A percentile compares a stretch with the other conserved stretches of the same genome.
Conservation (phyloP, 2,888 invertebrate genomes). For the Pterostichus madidus region DNA sequence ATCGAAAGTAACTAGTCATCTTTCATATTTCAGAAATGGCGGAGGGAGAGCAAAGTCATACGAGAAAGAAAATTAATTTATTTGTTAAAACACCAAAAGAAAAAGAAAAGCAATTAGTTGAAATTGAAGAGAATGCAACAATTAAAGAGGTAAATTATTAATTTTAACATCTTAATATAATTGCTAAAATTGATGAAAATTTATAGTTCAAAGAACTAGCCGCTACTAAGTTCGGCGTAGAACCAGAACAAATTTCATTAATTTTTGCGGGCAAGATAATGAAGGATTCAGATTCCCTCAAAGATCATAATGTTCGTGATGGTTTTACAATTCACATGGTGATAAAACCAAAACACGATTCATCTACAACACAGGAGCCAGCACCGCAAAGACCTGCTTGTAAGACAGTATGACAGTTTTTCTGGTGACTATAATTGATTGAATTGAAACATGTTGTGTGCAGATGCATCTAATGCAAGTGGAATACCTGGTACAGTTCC, state of each 20-base stretch:
- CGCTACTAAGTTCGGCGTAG: conserved; percentile 90
- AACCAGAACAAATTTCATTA: conserved; percentile 93
- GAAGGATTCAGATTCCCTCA: conserved; percentile 94
- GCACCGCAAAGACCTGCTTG: conserved; percentile 82
- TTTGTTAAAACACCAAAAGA: conserved; percentile 97
- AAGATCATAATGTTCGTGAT: conserved; percentile 94
- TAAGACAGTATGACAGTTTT: conserved; percentile 71
- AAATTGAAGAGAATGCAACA: conserved; percentile 90
- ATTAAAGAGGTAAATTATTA: conserved; percentile 90
- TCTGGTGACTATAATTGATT: background rate
- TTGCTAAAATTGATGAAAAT: background rate
- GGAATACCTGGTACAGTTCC: conserved; percentile 27
- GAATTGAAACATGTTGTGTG: background rate
- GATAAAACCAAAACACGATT: conserved; percentile 86
- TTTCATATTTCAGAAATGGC: conserved; percentile 57
- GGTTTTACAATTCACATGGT: conserved; percentile 97
- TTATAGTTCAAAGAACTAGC: conserved; percentile 92
- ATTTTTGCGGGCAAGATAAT: conserved; percentile 99
- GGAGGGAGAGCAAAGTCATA: conserved; percentile 67
- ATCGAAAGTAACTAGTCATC: conserved; percentile 64
- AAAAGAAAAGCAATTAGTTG: conserved; percentile 90
- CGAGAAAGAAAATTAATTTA: conserved; percentile 84
- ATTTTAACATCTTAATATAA: conserved; percentile 30
- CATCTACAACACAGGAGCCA: conserved; percentile 77
- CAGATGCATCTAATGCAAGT: conserved; percentile 29